Conservation (phyloP, 2,797 vertebrate genomes). For the Chrosomus eos region DNA sequence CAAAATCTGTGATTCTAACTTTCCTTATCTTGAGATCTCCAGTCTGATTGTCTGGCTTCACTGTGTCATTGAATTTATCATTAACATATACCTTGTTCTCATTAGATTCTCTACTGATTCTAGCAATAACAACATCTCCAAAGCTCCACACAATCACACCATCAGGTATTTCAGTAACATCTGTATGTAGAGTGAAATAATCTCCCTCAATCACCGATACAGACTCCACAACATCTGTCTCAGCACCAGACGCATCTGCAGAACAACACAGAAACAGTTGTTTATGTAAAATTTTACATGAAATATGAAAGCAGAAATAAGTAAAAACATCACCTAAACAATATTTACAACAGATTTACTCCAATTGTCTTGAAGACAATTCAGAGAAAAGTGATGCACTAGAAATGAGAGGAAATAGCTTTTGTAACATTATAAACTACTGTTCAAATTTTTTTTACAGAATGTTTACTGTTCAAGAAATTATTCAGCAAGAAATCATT, state of each 20-base stretch:
- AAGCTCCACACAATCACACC: neutral
- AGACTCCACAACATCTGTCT: neutral
- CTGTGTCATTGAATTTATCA: neutral
- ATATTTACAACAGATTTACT: neutral
- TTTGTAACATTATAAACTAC: too few relatives aligned
- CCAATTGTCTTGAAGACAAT: too few relatives aligned
- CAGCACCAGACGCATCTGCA: neutral
- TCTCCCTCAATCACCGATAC: conserved; percentile 6
- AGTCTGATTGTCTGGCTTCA: neutral
- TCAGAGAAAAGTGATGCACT: too few relatives aligned
- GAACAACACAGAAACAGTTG: neutral
- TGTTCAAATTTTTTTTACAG: too few relatives aligned
- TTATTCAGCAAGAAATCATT: too few relatives aligned
- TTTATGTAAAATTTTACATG: too few relatives aligned
- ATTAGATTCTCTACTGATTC: neutral
- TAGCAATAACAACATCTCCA: neutral
- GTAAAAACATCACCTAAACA: neutral
- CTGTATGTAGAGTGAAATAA: neutral
- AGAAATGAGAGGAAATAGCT: too few relatives aligned
- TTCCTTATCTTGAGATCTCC: conserved; percentile 18
- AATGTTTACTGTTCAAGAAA: too few relatives aligned
- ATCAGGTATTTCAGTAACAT: neutral
- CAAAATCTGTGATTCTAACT: neutral
- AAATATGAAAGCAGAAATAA: neutral
- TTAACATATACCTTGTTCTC: neutral